These are phyloP conservation scores for Pogonophryne albipinna DNA, from an alignment of 2,797 vertebrate genomes.

Conservation along the genomic window DNA sequence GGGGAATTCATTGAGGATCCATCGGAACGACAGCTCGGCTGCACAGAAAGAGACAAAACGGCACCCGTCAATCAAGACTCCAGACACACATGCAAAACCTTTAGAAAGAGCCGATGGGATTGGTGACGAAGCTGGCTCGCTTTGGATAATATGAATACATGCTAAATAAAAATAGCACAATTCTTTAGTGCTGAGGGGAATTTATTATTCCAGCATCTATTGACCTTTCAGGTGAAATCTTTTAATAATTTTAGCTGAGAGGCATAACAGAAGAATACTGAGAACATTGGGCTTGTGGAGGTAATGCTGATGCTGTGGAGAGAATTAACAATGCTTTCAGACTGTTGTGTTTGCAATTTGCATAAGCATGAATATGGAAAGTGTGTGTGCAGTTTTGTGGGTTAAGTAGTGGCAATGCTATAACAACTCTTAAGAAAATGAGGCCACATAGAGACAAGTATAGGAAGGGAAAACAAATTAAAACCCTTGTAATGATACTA, in stretches of 20 bases:
- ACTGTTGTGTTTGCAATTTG: slow-evolving; percentile 41
- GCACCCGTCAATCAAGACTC: slow-evolving; percentile 57
- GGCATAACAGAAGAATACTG: slow-evolving; percentile 23
- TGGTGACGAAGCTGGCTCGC: slow-evolving; percentile 17
- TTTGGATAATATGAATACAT: slow-evolving; percentile 55
- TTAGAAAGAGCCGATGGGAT: slow-evolving; percentile 21
- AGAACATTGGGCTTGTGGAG: slow-evolving; percentile 18
- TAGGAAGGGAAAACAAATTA: slow-evolving; percentile 6
- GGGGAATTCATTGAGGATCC: slow-evolving; percentile 98
- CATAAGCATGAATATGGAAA: slow-evolving; percentile 55
- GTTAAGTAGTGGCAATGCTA: neutral
- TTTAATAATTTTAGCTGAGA: slow-evolving; percentile 40
- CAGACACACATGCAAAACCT: slow-evolving; percentile 10
- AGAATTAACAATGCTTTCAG: slow-evolving; percentile 48
- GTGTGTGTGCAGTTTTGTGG: slow-evolving; percentile 9
- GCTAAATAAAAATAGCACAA: slow-evolving; percentile 49
- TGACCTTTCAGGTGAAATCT: slow-evolving; percentile 67
- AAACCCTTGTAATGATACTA: slow-evolving; percentile 4
- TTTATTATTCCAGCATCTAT: slow-evolving; percentile 61
- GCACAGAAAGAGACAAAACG: slow-evolving; percentile 53
- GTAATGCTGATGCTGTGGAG: slow-evolving; percentile 41
- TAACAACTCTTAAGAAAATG: neutral
- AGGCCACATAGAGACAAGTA: neutral
- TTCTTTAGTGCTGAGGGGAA: slow-evolving; percentile 21
- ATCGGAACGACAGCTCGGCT: slow-evolving; percentile 96